Conservation (phyloP, 2,113 vertebrate species). For the Heloderma charlesbogerti region DNA sequence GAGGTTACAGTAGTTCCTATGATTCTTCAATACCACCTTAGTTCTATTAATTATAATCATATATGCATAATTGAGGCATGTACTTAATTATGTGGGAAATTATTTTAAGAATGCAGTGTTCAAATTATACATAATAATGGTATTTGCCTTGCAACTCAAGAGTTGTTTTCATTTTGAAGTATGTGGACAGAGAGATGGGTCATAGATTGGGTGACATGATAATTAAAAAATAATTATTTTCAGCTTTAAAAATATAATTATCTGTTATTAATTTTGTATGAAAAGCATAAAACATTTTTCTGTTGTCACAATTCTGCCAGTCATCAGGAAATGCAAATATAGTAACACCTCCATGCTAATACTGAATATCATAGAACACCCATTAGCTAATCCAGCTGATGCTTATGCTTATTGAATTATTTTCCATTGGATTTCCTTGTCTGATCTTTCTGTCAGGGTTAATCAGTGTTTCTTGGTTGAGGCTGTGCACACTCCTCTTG, state of each 20-base stretch:
- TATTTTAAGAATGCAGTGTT: neutral
- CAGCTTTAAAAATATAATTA: neutral
- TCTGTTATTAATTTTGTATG: neutral
- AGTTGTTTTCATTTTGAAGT: neutral
- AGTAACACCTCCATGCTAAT: neutral
- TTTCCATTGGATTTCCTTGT: neutral
- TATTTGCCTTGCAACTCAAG: neutral
- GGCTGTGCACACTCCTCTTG: too few species aligned
- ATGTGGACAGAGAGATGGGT: neutral
- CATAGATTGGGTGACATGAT: neutral
- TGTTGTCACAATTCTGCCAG: neutral
- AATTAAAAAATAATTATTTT: conserved; percentile 6
- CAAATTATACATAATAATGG: neutral
- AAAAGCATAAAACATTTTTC: neutral
- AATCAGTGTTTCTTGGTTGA: neutral
- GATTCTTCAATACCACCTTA: neutral
- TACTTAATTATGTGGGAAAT: neutral
- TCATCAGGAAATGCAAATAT: neutral
- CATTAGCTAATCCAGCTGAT: neutral
- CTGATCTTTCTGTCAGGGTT: neutral
- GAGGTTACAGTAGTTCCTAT: neutral
- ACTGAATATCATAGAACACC: neutral
- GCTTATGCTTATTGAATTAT: neutral
- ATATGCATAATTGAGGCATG: neutral
- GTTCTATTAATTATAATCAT: neutral